phyloP scores from a whole-genome alignment of 2,888 invertebrate genomes.

The Chelonus formosanus region DNA sequence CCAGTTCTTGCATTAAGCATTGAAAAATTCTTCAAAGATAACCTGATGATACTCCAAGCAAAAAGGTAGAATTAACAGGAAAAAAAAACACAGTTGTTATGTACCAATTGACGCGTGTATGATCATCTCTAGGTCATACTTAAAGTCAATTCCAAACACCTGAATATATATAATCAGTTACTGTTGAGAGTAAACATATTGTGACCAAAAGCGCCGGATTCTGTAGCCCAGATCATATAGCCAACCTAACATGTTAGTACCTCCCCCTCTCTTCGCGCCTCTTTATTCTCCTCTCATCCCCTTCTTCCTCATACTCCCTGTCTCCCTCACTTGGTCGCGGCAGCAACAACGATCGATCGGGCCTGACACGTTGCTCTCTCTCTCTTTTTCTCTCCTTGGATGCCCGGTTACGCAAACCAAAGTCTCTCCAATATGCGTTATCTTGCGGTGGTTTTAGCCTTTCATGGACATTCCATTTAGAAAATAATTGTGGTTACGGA shows the following conservation, averaged over 20 bases:
- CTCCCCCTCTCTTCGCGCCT: slow-evolving; percentile 26
- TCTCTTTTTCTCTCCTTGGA: slow-evolving; percentile 12
- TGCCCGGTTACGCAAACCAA: slow-evolving; percentile 23
- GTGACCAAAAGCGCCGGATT: not conserved
- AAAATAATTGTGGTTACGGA: not conserved
- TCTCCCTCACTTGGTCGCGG: slow-evolving; percentile 32
- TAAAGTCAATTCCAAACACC: too few relatives aligned
- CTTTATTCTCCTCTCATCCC: slow-evolving; percentile 28
- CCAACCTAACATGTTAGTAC: slow-evolving; percentile 28
- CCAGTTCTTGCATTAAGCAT: slow-evolving; percentile 7
- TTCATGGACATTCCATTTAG: slow-evolving; percentile 4
- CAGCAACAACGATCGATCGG: slow-evolving; percentile 20
- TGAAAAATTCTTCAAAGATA: not conserved
- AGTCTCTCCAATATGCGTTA: slow-evolving; percentile 20
- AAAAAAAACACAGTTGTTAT: too few relatives aligned
- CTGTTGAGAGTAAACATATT: not conserved
- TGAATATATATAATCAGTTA: too few relatives aligned
- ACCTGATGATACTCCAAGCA: not conserved
- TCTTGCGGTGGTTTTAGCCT: slow-evolving; percentile 11
- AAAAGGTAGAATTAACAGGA: too few relatives aligned
- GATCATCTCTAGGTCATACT: too few relatives aligned
- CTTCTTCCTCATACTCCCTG: slow-evolving; percentile 26
- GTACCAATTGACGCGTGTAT: too few relatives aligned
- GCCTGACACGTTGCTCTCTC: slow-evolving; percentile 22
- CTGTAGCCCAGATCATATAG: slow-evolving; percentile 24